phyloP scores from a whole-genome alignment of 2,797 vertebrate genomes.

The Threskiornis aethiopicus region DNA sequence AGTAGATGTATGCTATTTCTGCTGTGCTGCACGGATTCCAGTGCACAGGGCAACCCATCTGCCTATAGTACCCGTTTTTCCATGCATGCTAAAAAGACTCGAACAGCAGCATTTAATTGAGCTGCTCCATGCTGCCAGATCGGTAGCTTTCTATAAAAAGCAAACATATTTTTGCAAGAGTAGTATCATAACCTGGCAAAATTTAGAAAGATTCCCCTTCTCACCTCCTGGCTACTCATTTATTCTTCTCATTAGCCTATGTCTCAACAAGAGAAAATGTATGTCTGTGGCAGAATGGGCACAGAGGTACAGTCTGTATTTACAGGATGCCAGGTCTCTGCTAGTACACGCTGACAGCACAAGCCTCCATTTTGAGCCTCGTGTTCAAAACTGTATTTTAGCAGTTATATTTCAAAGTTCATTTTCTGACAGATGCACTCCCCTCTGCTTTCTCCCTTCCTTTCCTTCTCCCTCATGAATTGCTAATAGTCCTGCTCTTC shows the following conservation, averaged over 20 bases:
- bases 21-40: constrained; percentile 15
- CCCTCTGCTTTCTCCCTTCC: background rate
- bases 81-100: background rate
- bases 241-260: background rate
- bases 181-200: background rate
- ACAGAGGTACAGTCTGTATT: constrained; percentile 36
- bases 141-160: constrained; percentile 33
- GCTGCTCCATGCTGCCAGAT: constrained; percentile 18
- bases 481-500: background rate
- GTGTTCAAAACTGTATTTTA: constrained; percentile 57
- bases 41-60: constrained; percentile 46
- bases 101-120: constrained; percentile 41
- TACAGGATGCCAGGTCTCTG: constrained; percentile 64
- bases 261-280: background rate
- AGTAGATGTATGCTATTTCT: constrained; percentile 46
- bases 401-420: constrained; percentile 44
- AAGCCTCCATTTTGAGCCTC: constrained; percentile 74
- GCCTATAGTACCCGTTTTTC: constrained; percentile 33
- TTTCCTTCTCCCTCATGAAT: background rate
- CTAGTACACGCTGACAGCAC: constrained; percentile 42
- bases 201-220: background rate
- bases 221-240: background rate
- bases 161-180: background rate
- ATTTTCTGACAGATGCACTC: background rate
- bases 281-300: background rate